Conservation (phyloP, 2,113 vertebrate species). For the Bostrychus sinensis region DNA sequence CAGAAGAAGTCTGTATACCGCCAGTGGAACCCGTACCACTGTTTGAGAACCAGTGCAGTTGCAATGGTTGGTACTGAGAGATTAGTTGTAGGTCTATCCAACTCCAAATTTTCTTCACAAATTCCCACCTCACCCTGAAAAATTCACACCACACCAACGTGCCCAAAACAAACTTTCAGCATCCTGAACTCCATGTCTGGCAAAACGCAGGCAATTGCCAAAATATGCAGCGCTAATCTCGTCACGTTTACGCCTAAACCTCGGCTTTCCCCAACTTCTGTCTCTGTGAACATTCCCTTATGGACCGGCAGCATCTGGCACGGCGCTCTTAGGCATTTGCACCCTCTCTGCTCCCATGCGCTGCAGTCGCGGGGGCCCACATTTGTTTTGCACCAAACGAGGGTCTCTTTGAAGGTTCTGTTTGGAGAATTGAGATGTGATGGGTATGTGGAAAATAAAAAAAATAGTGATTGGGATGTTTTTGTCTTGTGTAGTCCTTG, state of each 20-base stretch:
- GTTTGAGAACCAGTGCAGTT: too few relatives aligned
- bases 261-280: background rate
- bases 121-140: too few relatives aligned
- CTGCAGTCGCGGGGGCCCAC: conserved; percentile 24
- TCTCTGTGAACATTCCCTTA: conserved; percentile 19
- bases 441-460: background rate
- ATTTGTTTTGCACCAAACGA: conserved; percentile 56
- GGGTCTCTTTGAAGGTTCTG: background rate
- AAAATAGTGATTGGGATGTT: background rate
- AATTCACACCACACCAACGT: too few relatives aligned
- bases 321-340: conserved; percentile 54
- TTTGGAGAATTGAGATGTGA: conserved; percentile 10
- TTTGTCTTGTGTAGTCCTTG: too few relatives aligned
- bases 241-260: conserved; percentile 13
- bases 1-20: too few relatives aligned
- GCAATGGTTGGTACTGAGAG: too few relatives aligned
- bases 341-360: conserved; percentile 40
- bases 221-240: conserved; percentile 43
- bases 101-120: too few relatives aligned
- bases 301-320: conserved; percentile 47
- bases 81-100: too few relatives aligned
- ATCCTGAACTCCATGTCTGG: conserved; percentile 21
- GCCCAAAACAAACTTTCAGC: background rate
- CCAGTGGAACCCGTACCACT: too few relatives aligned
- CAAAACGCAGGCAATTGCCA: conserved; percentile 29